Base-by-base conservation (phyloP, 1,140 invertebrate genomes). In the Aphaenogaster floridana region DNA sequence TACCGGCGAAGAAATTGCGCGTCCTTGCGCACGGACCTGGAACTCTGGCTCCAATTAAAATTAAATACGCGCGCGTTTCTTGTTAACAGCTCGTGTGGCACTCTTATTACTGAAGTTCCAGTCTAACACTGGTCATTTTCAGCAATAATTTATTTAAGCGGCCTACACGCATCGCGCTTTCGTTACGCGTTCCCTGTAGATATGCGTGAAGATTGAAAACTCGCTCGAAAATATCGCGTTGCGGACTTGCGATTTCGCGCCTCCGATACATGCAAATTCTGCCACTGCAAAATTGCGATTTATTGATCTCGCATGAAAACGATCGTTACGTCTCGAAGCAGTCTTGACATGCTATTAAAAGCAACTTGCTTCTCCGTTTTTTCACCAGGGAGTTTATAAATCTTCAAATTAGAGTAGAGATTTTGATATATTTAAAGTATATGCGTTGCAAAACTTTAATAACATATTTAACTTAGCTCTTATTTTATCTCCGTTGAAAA, bases 11-110 rank as follows among this genome's bases (percentile, higher is more conserved):
- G 64, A 81, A 77, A 81, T 50, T 8, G 48, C 59, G 21, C 77
- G 79, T 66, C 81, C 66, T 57, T 84, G 74, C 79, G 81, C 76
- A 66, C 57, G 66, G 45, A 64, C 76, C 50, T 79, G 78, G 36
- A 54, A 59, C 85, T 21, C 64, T 63, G 76, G 61, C 64, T 84
- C 69, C 90, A 91, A 89, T 91, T 91, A 91, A 91, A 91, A 91
- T 79, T 76, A 90, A 90, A 90, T 45, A 77, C 61, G 17, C 86
- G 15, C 13, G 39, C 48, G 28, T n/a, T 90, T 90, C 89, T 88
- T 85, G 74, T 88, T 88, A 78, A 86, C 59, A n/a, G 50, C 88
- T 59, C 48, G 66, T 50, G 48, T 50, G 48, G 74, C 76, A 54
- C 74, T 81, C 68, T 90, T 84, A 83, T 90, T 90, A 87, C 34